A percentile compares a stretch with the other conserved stretches of the same genome.
These are phyloP conservation scores for Drosophila kepulauana DNA, from an alignment of 1,140 invertebrate genomes.

Conservation along the genomic window DNA sequence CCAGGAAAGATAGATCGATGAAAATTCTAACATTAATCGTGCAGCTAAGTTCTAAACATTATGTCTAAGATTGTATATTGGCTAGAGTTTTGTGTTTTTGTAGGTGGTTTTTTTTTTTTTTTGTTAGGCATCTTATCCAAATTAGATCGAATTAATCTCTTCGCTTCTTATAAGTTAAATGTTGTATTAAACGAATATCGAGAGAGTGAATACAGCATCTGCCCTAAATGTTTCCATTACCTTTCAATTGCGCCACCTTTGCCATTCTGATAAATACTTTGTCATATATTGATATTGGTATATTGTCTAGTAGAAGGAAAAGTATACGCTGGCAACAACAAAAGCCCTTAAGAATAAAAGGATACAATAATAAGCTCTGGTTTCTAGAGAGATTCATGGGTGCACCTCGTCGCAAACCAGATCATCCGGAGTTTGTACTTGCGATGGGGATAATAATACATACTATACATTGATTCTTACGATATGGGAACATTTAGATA, in stretches of 20 bases:
- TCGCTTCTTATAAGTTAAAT: conserved; percentile 29
- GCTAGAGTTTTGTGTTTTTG: conserved; percentile 47
- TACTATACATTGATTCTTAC: conserved; percentile 4
- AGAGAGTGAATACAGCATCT: conserved; percentile 37
- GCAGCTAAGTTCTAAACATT: conserved; percentile 81
- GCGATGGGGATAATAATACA: conserved; percentile 34
- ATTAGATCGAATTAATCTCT: conserved; percentile 13
- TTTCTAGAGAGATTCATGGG: conserved; percentile 28
- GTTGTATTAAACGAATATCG: conserved; percentile 1
- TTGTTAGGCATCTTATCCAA: conserved; percentile 43
- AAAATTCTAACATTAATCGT: conserved; percentile 88
- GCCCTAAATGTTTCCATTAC: conserved; percentile 38
- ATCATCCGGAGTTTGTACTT: conserved; percentile 51
- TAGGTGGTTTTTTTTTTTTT: conserved; percentile 23
- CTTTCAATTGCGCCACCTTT: conserved; percentile 44
- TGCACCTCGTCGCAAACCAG: conserved; percentile 36
- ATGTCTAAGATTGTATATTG: conserved; percentile 54
- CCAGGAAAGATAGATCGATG: conserved; percentile 91
- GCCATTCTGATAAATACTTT: conserved; percentile 40
- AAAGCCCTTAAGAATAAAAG: conserved; percentile 30
- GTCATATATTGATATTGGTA: conserved; percentile 3
- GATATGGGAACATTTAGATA: conserved; percentile 31
- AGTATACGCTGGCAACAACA: conserved; percentile 28
- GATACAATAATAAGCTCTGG: conserved; percentile 19
- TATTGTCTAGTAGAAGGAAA: not conserved